phyloP scores from a whole-genome alignment of 2,888 invertebrate species.

The Scaptomyza parva region DNA sequence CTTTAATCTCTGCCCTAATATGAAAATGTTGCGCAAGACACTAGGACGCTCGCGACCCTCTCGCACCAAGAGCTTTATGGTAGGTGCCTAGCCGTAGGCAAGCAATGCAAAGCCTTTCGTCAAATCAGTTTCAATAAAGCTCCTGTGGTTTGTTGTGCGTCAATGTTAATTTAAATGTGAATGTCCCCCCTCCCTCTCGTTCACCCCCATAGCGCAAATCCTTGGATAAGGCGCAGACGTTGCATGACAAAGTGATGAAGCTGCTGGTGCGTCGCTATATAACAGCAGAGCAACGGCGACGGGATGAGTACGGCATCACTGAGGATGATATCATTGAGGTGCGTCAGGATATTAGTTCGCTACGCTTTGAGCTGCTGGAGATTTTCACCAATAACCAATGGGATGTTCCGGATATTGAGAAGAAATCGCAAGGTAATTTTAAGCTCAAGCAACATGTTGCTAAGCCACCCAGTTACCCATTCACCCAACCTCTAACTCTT shows the following conservation, averaged over 20 bases:
- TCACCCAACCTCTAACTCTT: not conserved
- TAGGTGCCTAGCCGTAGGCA: conserved; percentile 79
- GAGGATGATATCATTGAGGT: conserved; percentile 99
- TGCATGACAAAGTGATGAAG: conserved; percentile 94
- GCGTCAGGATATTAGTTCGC: conserved; percentile 97
- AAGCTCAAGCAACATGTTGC: conserved; percentile 22
- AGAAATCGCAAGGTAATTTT: conserved; percentile 85
- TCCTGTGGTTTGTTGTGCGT: conserved; percentile 59
- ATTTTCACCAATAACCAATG: conserved; percentile 95
- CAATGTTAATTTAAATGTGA: conserved; percentile 44
- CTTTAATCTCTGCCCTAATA: conserved; percentile 96
- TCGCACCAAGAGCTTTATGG: conserved; percentile 87
- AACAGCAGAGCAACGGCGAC: conserved; percentile 93
- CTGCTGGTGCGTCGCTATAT: conserved; percentile 95
- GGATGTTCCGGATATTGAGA: conserved; percentile 91
- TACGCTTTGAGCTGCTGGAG: conserved; percentile 96
- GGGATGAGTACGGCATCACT: conserved; percentile 96
- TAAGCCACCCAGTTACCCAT: conserved; percentile 5
- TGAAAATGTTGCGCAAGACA: conserved; percentile 88
- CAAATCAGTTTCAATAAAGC: conserved; percentile 76
- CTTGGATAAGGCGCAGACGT: conserved; percentile 88
- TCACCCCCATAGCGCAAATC: conserved; percentile 88
- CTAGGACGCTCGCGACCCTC: conserved; percentile 85
- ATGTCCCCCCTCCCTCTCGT: conserved; percentile 1
- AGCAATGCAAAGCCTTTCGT: conserved; percentile 59